Percentiles rank a stretch among this genome's conserved stretches.
Conservation (phyloP, 2,797 vertebrate genomes). For the Takifugu rubripes region DNA sequence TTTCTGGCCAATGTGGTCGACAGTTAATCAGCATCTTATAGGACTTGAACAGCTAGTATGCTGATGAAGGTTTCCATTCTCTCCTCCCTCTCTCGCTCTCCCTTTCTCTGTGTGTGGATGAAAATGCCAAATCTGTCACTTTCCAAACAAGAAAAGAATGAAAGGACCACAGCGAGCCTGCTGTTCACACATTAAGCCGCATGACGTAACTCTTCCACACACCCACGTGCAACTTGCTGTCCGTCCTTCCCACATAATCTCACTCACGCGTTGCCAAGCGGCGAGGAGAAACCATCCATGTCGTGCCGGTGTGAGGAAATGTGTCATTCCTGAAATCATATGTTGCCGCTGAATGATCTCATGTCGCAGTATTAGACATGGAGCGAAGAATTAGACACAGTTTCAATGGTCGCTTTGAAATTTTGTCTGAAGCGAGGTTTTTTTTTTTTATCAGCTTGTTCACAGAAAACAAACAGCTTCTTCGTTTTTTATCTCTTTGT, state of each 20-base stretch:
- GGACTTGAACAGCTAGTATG: slow-evolving; percentile 54
- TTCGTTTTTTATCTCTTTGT: slow-evolving; percentile 9
- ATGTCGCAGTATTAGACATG: slow-evolving; percentile 19
- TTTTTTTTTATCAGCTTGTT: background rate
- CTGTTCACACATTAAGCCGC: slow-evolving; percentile 61
- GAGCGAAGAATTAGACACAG: slow-evolving; percentile 4
- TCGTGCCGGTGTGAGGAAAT: slow-evolving; percentile 5
- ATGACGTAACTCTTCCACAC: slow-evolving; percentile 70
- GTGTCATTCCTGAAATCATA: slow-evolving; percentile 5
- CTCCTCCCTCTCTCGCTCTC: background rate
- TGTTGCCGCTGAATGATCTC: slow-evolving; percentile 16
- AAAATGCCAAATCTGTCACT: slow-evolving; percentile 49
- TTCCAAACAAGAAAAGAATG: slow-evolving; percentile 22
- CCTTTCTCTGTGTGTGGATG: too few relatives aligned
- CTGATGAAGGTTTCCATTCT: slow-evolving; percentile 54
- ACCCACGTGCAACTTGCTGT: slow-evolving; percentile 62
- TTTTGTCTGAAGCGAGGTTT: background rate
- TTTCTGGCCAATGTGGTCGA: slow-evolving; percentile 37
- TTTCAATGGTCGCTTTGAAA: background rate
- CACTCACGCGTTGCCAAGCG: slow-evolving; percentile 47
- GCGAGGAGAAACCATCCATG: slow-evolving; percentile 28
- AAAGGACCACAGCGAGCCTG: slow-evolving; percentile 54
- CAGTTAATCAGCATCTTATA: slow-evolving; percentile 34
- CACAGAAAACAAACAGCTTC: background rate
- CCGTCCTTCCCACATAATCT: slow-evolving; percentile 57